phyloP scores from a whole-genome alignment of 2,888 invertebrate species.

The Lithophane ornitopus region DNA sequence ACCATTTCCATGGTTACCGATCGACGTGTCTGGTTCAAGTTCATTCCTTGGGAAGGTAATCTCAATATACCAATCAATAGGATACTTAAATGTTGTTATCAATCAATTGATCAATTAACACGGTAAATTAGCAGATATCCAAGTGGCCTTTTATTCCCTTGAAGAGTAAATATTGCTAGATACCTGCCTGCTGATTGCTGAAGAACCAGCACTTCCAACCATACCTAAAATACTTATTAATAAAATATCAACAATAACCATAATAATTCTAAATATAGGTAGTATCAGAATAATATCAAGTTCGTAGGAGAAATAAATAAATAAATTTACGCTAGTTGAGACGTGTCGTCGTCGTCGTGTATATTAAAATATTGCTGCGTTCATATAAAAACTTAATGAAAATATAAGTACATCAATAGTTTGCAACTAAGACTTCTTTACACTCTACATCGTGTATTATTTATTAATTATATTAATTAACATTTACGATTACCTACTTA shows the following conservation, averaged over 20 bases:
- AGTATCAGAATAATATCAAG: constrained; percentile 53
- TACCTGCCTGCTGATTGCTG: not conserved
- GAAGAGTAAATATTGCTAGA: constrained; percentile 24
- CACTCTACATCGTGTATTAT: not conserved
- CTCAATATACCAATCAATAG: not conserved
- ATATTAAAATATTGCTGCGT: not conserved
- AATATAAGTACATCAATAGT: not conserved
- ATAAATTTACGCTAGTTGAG: constrained; percentile 27
- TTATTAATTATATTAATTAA: not conserved
- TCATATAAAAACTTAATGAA: constrained; percentile 4
- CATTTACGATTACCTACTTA: not conserved
- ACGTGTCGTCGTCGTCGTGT: constrained; percentile 20
- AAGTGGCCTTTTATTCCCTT: constrained; percentile 20
- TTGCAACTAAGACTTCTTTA: constrained; percentile 10
- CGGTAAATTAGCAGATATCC: constrained; percentile 10
- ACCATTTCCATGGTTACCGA: not conserved
- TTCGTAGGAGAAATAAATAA: constrained; percentile 42
- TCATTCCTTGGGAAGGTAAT: not conserved
- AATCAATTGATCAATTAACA: not conserved
- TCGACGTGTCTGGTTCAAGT: not conserved
- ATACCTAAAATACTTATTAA: constrained; percentile 4
- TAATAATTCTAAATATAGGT: constrained; percentile 33
- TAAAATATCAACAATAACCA: constrained; percentile 19
- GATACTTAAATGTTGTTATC: not conserved
- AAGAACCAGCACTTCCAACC: not conserved